These are phyloP conservation scores for Argynnis bischoffii DNA, from an alignment of 2,888 invertebrate genomes.

Conservation along the genomic window DNA sequence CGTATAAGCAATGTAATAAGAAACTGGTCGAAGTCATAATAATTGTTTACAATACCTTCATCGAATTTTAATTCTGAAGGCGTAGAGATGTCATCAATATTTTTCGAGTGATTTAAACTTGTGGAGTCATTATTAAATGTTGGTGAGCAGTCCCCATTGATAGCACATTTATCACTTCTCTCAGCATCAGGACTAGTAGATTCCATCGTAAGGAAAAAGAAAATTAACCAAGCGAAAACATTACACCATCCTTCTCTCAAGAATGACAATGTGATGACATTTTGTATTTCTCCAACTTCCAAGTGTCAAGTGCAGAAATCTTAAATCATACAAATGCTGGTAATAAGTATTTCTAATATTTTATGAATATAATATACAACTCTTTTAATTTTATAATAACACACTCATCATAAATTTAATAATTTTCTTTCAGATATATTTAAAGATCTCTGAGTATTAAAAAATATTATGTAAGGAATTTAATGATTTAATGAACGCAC, in stretches of 20 bases:
- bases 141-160: conserved; percentile 66
- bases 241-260: conserved; percentile 64
- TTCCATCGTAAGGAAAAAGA: conserved; percentile 64
- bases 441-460: too few species aligned
- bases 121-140: conserved; percentile 52
- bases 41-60: conserved; percentile 82
- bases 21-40: conserved; percentile 24
- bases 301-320: conserved; percentile 38
- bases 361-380: too few species aligned
- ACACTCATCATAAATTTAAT: too few species aligned
- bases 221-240: conserved; percentile 68
- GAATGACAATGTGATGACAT: conserved; percentile 55
- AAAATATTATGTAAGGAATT: neutral
- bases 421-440: too few species aligned
- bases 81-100: conserved; percentile 81
- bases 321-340: too few species aligned
- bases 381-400: too few species aligned
- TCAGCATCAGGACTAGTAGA: conserved; percentile 60
- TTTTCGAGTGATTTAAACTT: conserved; percentile 68
- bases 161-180: conserved; percentile 59
- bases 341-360: too few species aligned
- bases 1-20: neutral
- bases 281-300: conserved; percentile 40
- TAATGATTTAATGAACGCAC: conserved; percentile 7
- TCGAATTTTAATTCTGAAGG: conserved; percentile 87